Conservation (phyloP, 2,888 invertebrate genomes). For the Eurytoma californica region DNA sequence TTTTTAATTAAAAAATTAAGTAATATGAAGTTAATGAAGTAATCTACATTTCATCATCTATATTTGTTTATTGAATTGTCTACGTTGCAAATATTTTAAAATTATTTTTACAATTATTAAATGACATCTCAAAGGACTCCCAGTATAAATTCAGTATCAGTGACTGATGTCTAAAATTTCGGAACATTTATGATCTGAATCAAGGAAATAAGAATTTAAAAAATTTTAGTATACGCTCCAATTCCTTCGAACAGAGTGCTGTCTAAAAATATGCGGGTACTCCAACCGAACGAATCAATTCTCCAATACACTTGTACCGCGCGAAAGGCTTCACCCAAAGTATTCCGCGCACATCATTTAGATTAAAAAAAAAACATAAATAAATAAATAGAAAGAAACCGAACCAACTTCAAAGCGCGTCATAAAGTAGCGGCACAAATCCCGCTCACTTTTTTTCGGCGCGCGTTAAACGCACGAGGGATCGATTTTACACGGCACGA, state of each 20-base stretch:
- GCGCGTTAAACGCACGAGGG: background rate
- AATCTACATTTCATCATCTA: too few species aligned
- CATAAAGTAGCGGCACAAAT: too few species aligned
- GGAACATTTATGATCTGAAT: too few species aligned
- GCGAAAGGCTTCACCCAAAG: background rate
- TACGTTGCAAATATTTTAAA: too few species aligned
- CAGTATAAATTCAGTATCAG: background rate
- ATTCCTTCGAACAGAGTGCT: background rate
- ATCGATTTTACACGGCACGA: conserved; percentile 22
- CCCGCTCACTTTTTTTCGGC: background rate
- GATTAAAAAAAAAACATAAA: background rate
- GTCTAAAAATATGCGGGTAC: conserved; percentile 7
- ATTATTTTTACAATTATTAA: background rate
- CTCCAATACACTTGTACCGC: conserved; percentile 8
- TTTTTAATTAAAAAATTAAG: too few species aligned
- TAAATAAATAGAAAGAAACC: too few species aligned
- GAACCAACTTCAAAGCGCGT: too few species aligned
- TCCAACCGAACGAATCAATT: conserved; percentile 33
- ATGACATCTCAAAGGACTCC: background rate
- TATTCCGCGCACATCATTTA: conserved; percentile 26
- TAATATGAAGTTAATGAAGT: too few species aligned
- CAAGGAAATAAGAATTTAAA: too few species aligned
- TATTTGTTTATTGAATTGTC: too few species aligned
- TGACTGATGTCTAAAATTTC: too few species aligned
- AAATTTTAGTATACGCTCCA: conserved; percentile 3